Evolutionary conservation across 2,113 vertebrate genomes (phyloP), one percentile per base, ranked within the genome.

Genomic region (Odocoileus virginianus): DNA sequence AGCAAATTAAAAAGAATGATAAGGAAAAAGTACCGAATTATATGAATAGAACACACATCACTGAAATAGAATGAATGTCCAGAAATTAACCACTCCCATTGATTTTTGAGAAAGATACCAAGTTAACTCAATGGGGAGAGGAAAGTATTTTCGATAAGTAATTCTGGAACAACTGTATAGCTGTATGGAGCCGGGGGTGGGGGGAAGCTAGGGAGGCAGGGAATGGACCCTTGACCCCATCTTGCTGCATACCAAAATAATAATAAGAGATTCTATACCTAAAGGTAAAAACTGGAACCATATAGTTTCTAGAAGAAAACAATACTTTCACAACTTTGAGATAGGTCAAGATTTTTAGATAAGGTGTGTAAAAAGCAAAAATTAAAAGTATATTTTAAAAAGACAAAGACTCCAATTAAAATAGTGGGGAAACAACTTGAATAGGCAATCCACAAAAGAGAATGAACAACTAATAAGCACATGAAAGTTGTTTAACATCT

Each of bases 111-210:
- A 60, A 79, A 83, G 28, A 10, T 25, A 33, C 47, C 28, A 36
- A 36, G n/a, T 45, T 47, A 54, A 4, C 12, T 45, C 36, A 81
- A 23, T 6, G 19, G 50, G 9, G 28, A 61, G 36, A 87, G 76
- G 8, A 88, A 89, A 40, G 14, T 36, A 10, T 25, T 78, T 74
- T 67, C 5, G 1, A 10, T 36, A 81, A 81, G 16, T 16, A 87
- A 58, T 28, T 60, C 40, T 7, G 6, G 58, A 50, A 64, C 45
- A 61, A 57, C 36, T 10, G 2, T 15, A 25, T 3, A 84, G 28
- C 81, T 25, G 1, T 54, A 2, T 27, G 23, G 25, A 2, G 40
- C 12, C 0, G 0, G 3, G 19, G 4, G 27, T n/a, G 23, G 9
- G 6, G 3, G 5, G 47, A 25, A 30, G 36, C 67, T 23, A 23